phyloP scores from a whole-genome alignment of 2,797 vertebrate genomes.

The Apogon talboti region DNA sequence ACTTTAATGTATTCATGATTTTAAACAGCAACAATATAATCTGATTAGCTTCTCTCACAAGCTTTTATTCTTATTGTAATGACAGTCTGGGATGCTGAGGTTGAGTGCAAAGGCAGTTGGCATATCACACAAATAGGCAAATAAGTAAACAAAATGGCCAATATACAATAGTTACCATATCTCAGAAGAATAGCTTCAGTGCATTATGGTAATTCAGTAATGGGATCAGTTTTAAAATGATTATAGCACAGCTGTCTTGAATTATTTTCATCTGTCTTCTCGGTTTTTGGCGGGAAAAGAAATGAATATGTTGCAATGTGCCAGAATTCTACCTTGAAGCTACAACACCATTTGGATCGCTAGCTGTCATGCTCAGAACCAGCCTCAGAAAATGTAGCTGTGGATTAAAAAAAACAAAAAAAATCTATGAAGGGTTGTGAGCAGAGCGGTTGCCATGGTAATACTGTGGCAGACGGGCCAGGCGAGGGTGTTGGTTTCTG shows the following conservation, averaged over 20 bases:
- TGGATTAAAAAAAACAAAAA: constrained; percentile 22
- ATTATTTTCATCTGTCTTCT: constrained; percentile 30
- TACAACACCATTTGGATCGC: constrained; percentile 45
- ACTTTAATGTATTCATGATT: constrained; percentile 51
- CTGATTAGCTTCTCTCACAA: constrained; percentile 68
- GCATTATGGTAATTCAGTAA: constrained; percentile 72
- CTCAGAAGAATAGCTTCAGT: constrained; percentile 52
- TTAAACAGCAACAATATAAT: constrained; percentile 52
- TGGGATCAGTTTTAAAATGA: constrained; percentile 61
- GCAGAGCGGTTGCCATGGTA: constrained; percentile 76
- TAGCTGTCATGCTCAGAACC: constrained; percentile 57
- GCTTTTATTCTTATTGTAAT: constrained; percentile 65
- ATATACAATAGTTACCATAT: constrained; percentile 48
- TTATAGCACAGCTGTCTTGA: constrained; percentile 53
- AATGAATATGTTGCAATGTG: constrained; percentile 21
- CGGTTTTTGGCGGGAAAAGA: background rate
- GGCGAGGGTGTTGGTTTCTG: constrained; percentile 62
- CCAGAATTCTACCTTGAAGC: constrained; percentile 44
- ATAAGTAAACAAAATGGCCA: constrained; percentile 56
- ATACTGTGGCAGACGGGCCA: constrained; percentile 59
- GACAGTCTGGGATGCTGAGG: constrained; percentile 59
- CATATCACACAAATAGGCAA: constrained; percentile 70
- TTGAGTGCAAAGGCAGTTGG: constrained; percentile 49
- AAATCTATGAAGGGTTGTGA: constrained; percentile 52
- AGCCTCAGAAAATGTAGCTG: constrained; percentile 55